Conservation (phyloP, 1,140 invertebrate species). For the Mercenaria mercenaria region DNA sequence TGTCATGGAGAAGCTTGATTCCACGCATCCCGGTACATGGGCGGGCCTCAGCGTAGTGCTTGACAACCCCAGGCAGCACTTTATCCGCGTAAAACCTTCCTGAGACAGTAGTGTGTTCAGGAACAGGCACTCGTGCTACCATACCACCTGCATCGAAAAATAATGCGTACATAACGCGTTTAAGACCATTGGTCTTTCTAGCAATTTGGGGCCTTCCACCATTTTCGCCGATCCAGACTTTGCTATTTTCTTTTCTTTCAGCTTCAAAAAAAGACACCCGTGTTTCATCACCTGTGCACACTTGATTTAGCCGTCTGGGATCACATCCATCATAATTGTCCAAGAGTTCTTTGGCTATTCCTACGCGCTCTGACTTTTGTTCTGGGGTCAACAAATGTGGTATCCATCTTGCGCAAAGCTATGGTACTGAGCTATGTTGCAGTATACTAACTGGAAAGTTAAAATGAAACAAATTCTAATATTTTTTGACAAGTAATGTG, state of each 20-base stretch:
- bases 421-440: too few relatives aligned
- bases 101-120: background rate
- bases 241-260: background rate
- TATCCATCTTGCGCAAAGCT: background rate
- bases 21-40: constrained; percentile 1
- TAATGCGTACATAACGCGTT: background rate
- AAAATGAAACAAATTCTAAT: too few relatives aligned
- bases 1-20: constrained; percentile 25
- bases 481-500: too few relatives aligned
- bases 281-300: background rate
- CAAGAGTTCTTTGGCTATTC: background rate
- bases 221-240: background rate
- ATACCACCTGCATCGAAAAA: background rate
- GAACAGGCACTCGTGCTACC: background rate
- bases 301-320: background rate
- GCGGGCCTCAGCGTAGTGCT: background rate
- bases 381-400: background rate
- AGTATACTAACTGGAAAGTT: too few relatives aligned
- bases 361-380: background rate
- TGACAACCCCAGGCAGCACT: background rate
- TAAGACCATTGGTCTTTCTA: background rate
- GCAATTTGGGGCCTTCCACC: background rate
- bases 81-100: background rate
- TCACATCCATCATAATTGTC: background rate
- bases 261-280: background rate